Conservation (phyloP, 2,113 vertebrate species). For the Amazona vittata region DNA sequence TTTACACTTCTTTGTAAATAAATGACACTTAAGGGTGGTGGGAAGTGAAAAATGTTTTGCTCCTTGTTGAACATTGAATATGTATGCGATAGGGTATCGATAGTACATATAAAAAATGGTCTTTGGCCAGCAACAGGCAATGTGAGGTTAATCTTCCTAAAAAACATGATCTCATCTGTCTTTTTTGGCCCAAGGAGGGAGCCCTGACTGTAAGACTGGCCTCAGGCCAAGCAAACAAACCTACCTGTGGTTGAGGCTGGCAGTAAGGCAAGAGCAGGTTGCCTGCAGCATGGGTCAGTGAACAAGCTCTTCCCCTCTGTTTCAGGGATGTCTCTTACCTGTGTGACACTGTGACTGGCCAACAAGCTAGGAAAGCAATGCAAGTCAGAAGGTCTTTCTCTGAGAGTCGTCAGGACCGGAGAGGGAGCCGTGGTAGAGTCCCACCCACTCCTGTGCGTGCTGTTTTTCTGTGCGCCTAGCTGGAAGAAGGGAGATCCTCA, state of each 20-base stretch:
- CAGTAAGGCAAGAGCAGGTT: background rate
- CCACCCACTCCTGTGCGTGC: background rate
- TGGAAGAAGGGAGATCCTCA: background rate
- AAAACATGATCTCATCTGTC: background rate
- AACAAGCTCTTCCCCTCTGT: background rate
- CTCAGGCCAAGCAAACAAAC: background rate
- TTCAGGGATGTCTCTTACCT: constrained; percentile 87
- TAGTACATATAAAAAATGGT: background rate
- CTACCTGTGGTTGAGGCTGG: accelerated
- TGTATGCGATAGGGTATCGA: background rate
- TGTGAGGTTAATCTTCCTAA: background rate
- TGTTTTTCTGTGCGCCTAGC: background rate
- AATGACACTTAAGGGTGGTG: accelerated
- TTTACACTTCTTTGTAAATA: background rate
- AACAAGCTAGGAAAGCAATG: constrained; percentile 25
- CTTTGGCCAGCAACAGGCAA: background rate
- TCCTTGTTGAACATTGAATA: background rate
- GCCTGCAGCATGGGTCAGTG: background rate
- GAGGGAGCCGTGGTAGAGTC: background rate
- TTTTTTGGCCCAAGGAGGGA: background rate
- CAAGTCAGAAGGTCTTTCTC: background rate
- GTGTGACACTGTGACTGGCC: constrained; percentile 71
- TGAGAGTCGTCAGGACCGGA: background rate
- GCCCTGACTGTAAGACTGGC: background rate
- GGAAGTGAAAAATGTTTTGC: background rate